These are phyloP conservation scores for Coregonus sp. DNA, from an alignment of 2,797 vertebrate species.

Conservation along the genomic window DNA sequence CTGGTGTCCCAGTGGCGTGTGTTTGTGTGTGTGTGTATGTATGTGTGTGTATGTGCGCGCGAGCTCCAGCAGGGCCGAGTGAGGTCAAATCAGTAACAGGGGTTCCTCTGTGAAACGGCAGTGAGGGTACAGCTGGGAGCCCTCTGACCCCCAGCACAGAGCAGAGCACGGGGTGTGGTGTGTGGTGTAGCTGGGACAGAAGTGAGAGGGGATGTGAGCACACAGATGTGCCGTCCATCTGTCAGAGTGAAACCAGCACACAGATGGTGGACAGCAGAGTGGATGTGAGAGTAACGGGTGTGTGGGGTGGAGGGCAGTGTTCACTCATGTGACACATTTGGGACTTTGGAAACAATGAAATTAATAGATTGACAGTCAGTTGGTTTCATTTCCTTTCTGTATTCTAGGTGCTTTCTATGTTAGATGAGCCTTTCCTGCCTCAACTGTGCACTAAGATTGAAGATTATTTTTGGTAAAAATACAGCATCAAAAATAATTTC, in stretches of 20 bases:
- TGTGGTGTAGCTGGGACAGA: slow-evolving; percentile 59
- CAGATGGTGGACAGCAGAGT: slow-evolving; percentile 76
- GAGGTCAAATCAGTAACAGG: not conserved
- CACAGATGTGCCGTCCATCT: slow-evolving; percentile 73
- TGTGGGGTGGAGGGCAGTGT: slow-evolving; percentile 39
- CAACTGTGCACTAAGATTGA: not conserved
- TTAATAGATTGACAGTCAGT: not conserved
- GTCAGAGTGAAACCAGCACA: slow-evolving; percentile 70
- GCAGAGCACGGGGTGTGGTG: not conserved
- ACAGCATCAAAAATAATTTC: not conserved
- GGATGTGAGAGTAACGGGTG: slow-evolving; percentile 75
- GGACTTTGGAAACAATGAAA: slow-evolving; percentile 21
- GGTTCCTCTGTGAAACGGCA: slow-evolving; percentile 52
- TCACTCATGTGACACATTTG: slow-evolving; percentile 43
- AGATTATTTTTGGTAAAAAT: not conserved
- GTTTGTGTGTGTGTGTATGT: not conserved
- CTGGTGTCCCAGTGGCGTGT: not conserved
- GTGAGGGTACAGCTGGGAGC: slow-evolving; percentile 51
- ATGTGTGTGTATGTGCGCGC: too few relatives aligned
- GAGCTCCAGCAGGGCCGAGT: not conserved
- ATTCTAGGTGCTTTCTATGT: not conserved
- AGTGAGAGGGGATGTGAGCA: slow-evolving; percentile 80
- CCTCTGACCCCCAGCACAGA: slow-evolving; percentile 20
- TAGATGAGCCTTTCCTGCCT: not conserved
- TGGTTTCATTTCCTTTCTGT: not conserved